Evolutionary conservation across 2,888 invertebrate species (phyloP).

Genomic region (Neoascia interrupta): DNA sequence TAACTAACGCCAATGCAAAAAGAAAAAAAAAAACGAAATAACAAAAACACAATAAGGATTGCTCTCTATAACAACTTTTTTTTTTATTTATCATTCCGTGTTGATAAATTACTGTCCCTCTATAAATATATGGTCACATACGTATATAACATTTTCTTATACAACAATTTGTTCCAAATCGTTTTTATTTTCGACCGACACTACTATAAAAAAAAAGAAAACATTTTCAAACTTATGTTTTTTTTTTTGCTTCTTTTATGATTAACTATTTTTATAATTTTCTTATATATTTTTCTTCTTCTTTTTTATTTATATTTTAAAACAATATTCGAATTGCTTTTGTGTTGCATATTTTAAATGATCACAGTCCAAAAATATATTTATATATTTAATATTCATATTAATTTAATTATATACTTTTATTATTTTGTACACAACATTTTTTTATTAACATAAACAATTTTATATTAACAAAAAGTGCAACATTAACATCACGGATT

Average conservation of each 20-base stretch:
- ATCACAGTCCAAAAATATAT: constrained; percentile 71
- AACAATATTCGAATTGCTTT: constrained; percentile 71
- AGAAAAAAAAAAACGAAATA: too few relatives aligned
- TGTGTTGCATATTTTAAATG: constrained; percentile 71
- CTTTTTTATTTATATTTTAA: constrained; percentile 38
- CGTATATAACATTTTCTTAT: constrained; percentile 2
- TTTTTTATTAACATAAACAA: constrained; percentile 11
- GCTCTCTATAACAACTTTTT: constrained; percentile 17
- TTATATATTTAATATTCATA: constrained; percentile 11
- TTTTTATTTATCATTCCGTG: constrained; percentile 15
- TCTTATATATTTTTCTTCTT: constrained; percentile 12
- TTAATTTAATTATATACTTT: constrained; percentile 36
- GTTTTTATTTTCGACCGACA: constrained; percentile 13
- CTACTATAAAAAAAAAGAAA: too few relatives aligned
- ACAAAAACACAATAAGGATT: too few relatives aligned
- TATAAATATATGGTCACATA: constrained; percentile 5
- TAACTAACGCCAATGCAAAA: constrained; percentile 16
- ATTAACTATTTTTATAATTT: constrained; percentile 16
- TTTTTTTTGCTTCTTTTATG: constrained; percentile 5
- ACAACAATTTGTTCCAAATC: background rate
- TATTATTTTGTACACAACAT: constrained; percentile 56
- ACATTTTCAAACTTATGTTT: constrained; percentile 25
- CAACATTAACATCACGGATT: constrained; percentile 43
- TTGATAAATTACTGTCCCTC: constrained; percentile 14
- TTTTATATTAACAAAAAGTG: constrained; percentile 55